A percentile compares a stretch with the other conserved stretches of the same genome.
Conservation (phyloP, 1,140 invertebrate genomes). For the Halictus rubicundus region DNA sequence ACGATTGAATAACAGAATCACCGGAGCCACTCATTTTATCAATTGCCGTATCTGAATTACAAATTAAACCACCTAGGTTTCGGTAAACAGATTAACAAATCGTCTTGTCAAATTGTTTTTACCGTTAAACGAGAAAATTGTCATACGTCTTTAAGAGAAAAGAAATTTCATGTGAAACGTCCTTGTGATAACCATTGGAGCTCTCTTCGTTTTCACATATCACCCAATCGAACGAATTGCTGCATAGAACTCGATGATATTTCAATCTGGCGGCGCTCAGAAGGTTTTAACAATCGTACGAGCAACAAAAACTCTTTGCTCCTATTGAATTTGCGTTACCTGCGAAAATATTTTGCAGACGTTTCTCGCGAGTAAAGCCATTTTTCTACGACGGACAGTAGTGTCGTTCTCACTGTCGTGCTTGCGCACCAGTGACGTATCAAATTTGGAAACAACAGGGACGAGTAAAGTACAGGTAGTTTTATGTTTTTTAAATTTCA, state of each 20-base stretch:
- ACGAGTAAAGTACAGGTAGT: background rate
- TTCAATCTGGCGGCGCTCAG: background rate
- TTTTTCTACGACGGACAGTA: conserved; percentile 68
- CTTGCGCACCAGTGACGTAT: conserved; percentile 36
- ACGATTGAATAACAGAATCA: conserved; percentile 50
- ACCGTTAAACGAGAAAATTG: background rate
- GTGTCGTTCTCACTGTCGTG: conserved; percentile 8
- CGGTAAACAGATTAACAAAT: background rate
- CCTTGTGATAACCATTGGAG: conserved; percentile 38
- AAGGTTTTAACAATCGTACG: background rate
- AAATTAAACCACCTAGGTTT: background rate
- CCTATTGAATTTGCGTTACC: conserved; percentile 65
- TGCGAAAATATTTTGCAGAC: conserved; percentile 74
- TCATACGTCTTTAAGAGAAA: conserved; percentile 15
- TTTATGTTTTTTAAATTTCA: background rate
- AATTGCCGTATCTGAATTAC: background rate
- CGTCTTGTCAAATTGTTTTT: background rate
- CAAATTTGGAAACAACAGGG: background rate
- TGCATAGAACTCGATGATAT: background rate
- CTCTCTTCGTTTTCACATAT: background rate
- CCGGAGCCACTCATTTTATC: background rate
- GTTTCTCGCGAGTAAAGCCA: conserved; percentile 77
- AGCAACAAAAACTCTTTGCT: background rate
- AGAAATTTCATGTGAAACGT: conserved; percentile 30
- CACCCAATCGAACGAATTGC: background rate